Evolutionary conservation across 1,140 invertebrate species (phyloP).

Genomic region (Apocrypta bakeri): DNA sequence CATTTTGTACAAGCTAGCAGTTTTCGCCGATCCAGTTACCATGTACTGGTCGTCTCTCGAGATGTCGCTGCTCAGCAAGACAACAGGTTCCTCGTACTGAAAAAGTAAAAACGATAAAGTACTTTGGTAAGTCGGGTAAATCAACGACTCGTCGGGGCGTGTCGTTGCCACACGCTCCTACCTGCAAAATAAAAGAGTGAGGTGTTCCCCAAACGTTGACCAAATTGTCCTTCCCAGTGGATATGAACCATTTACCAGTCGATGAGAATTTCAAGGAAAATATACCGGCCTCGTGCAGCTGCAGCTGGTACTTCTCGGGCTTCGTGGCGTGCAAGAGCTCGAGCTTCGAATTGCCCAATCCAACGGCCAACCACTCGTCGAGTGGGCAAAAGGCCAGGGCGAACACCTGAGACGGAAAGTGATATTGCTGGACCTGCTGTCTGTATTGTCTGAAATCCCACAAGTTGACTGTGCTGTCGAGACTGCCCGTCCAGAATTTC

Average conservation of each 20-base stretch:
- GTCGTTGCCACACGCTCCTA: too few species aligned
- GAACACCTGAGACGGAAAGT: slow-evolving; percentile 96
- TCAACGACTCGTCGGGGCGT: too few species aligned
- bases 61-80: slow-evolving; percentile 99
- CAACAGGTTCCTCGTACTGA: slow-evolving; percentile 98
- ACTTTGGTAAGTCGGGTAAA: too few species aligned
- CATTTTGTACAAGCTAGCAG: slow-evolving; percentile 99
- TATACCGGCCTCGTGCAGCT: slow-evolving; percentile 99
- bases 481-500: slow-evolving; percentile 97
- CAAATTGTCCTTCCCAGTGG: slow-evolving; percentile 98
- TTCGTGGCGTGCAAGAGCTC: slow-evolving; percentile 96
- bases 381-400: slow-evolving; percentile 98
- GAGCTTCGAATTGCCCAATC: slow-evolving; percentile 99
- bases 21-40: slow-evolving; percentile 99
- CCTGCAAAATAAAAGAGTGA: slow-evolving; percentile 98
- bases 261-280: slow-evolving; percentile 96
- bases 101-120: slow-evolving; percentile 68
- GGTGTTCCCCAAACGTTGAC: slow-evolving; percentile 99
- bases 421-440: slow-evolving; percentile 97
- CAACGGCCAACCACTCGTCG: slow-evolving; percentile 98
- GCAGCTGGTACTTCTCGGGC: slow-evolving; percentile 97
- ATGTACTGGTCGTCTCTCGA: slow-evolving; percentile 99
- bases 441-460: slow-evolving; percentile 97
- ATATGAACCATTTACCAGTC: slow-evolving; percentile 99
- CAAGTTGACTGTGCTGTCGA: slow-evolving; percentile 97